Percentiles rank a stretch among this genome's conserved stretches.
Evolutionary conservation across 2,113 vertebrate genomes (phyloP).

Genomic region (Sminthopsis crassicaudata): DNA sequence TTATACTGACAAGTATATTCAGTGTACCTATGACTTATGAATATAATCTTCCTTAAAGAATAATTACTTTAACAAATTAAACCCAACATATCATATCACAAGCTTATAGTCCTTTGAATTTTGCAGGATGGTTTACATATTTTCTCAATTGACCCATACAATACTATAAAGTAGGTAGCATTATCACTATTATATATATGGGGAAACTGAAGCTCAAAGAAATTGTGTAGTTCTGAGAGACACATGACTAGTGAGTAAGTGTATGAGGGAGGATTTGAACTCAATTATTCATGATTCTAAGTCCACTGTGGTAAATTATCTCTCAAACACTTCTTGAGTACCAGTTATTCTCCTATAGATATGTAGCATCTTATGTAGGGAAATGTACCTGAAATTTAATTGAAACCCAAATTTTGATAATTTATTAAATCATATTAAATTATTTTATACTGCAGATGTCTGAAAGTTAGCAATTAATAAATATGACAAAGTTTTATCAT

Average conservation of each 20-base stretch:
- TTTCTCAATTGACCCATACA: background rate
- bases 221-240: background rate
- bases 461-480: slow-evolving; percentile 43
- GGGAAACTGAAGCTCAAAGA: background rate
- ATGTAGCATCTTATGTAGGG: background rate
- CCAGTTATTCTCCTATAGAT: background rate
- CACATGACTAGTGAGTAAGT: background rate
- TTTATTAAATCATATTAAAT: slow-evolving; percentile 19
- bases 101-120: background rate
- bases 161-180: background rate
- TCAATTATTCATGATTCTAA: background rate
- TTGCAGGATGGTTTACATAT: background rate
- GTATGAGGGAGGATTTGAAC: background rate
- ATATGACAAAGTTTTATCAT: slow-evolving; percentile 32
- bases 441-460: slow-evolving; percentile 4
- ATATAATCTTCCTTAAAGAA: slow-evolving; percentile 71
- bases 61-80: slow-evolving; percentile 76
- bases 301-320: background rate
- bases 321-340: background rate
- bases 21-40: slow-evolving; percentile 75
- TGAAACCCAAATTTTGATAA: background rate
- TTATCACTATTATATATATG: background rate
- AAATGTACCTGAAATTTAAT: background rate
- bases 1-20: slow-evolving; percentile 83
- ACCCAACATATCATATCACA: background rate